Evolutionary conservation across 2,888 invertebrate genomes (phyloP), one percentile per base, ranked within the genome.

Genomic region (Laspeyria flexula): DNA sequence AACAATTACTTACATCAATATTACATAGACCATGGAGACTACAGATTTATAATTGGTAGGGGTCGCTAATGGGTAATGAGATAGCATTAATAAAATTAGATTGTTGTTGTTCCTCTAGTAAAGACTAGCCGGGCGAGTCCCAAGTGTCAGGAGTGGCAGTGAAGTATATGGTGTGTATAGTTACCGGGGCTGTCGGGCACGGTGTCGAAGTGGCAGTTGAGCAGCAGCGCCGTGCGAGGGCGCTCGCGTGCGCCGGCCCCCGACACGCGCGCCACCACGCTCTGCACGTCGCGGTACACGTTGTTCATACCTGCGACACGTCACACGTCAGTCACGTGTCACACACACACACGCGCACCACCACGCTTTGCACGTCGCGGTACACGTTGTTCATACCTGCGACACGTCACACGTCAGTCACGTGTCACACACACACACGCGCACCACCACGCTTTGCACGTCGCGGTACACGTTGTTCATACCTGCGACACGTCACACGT

Each of bases 121-220:
- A n/a, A n/a, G n/a, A n/a, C n/a, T n/a, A n/a, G n/a, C n/a, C n/a
- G n/a, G n/a, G n/a, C n/a, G n/a, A n/a, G n/a, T n/a, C n/a, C n/a
- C n/a, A n/a, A n/a, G n/a, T n/a, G n/a, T n/a, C n/a, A n/a, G n/a
- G n/a, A n/a, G 21, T 21, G 5, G 3, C 21, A 3, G 5, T 5
- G 5, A 5, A 21, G 21, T 21, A 5, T 21, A 21, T 5, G 5
- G 21, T 21, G n/a, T 21, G 21, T 21, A 31, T 9, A 48, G 75
- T 66, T 79, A 96, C 97, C 97, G 79, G 97, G 97, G 86, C 97
- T 97, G 72, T 96, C 96, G 29, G 96, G 94, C 67, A 97, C 97
- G 43, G 96, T 95, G 91, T 98, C 98, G 90, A 95, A 97, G 91
- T 99, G 99, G 77, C 98, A 97, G 90, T 98, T 99, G 69, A 99